phyloP scores from a whole-genome alignment of 2,113 vertebrate genomes.

The Phaethornis superciliosus region DNA sequence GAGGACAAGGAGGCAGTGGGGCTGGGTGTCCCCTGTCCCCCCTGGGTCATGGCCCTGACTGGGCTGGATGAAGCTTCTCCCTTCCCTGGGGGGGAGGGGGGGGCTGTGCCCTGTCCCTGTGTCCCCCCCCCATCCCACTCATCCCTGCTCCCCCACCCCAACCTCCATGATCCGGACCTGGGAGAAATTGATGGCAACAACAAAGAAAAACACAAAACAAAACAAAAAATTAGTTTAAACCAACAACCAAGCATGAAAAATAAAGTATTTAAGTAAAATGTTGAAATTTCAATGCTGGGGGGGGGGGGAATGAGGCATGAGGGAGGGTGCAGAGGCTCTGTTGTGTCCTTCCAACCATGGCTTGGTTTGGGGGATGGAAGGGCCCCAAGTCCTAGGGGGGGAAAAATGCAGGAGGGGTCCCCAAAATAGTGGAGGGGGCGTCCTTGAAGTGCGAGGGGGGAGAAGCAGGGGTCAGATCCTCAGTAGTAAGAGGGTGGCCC shows the following conservation, averaged over 20 bases:
- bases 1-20: neutral
- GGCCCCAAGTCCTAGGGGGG: too few relatives aligned
- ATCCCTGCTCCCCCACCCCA: neutral
- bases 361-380: neutral
- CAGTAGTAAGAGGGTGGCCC: too few relatives aligned
- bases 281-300: rapidly evolving
- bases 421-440: too few relatives aligned
- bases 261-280: neutral
- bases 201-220: too few relatives aligned
- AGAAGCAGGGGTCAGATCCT: too few relatives aligned
- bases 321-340: neutral
- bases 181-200: neutral
- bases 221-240: neutral
- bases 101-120: rapidly evolving
- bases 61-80: neutral
- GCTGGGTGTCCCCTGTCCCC: neutral
- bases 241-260: neutral
- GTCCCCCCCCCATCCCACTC: rapidly evolving
- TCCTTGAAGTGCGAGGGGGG: too few relatives aligned
- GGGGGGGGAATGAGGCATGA: neutral
- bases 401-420: too few relatives aligned
- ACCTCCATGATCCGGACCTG: rapidly evolving
- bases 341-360: neutral
- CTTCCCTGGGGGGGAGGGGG: neutral
- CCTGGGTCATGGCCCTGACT: neutral